phyloP scores from a whole-genome alignment of 2,797 vertebrate species.

The Bufotes viridis region DNA sequence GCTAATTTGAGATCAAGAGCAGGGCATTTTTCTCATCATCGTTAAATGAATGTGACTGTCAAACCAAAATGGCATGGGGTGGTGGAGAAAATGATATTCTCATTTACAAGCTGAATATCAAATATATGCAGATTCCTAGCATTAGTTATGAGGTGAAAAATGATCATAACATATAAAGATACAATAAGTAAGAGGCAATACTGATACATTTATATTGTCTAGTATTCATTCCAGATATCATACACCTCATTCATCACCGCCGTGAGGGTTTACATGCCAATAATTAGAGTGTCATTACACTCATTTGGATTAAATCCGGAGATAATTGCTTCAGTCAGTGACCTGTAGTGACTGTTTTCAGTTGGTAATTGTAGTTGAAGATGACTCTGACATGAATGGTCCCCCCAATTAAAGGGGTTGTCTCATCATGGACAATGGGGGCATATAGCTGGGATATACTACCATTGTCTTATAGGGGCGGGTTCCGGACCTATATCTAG shows the following conservation, averaged over 20 bases:
- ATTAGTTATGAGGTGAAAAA: background rate
- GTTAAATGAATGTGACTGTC: constrained; percentile 44
- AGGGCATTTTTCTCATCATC: constrained; percentile 45
- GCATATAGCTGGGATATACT: too few species aligned
- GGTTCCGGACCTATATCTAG: too few species aligned
- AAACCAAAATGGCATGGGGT: background rate
- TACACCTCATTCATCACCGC: background rate
- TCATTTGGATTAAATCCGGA: background rate
- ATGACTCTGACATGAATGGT: background rate
- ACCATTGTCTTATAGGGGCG: too few species aligned
- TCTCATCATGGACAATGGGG: too few species aligned
- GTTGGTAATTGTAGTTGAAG: background rate
- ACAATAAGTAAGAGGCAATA: background rate
- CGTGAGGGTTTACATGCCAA: background rate
- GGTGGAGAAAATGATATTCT: background rate
- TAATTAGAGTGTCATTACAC: background rate
- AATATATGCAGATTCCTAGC: constrained; percentile 15
- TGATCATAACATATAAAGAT: background rate
- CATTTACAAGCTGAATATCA: constrained; percentile 4
- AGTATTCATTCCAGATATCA: background rate
- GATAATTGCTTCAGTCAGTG: background rate
- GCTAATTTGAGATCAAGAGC: constrained; percentile 48
- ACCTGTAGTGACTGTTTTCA: background rate
- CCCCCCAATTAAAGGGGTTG: background rate
- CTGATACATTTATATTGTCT: background rate